A percentile compares a stretch with the other conserved stretches of the same genome.
phyloP scores from a whole-genome alignment of 2,797 vertebrate species.

The Anguilla marmorata region DNA sequence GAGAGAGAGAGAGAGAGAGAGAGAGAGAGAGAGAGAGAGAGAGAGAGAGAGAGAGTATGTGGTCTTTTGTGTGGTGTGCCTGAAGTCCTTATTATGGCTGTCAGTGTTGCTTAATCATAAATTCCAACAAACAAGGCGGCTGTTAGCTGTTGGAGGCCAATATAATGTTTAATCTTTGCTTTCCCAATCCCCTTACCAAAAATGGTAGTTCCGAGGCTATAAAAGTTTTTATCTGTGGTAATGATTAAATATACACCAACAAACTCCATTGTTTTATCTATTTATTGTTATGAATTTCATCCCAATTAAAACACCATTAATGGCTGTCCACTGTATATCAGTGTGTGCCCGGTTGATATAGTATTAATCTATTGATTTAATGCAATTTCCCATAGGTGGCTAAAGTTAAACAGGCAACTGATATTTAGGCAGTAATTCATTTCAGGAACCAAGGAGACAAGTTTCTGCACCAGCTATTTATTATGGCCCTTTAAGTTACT shows the following conservation, averaged over 20 bases:
- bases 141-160: background rate
- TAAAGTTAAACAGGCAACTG: background rate
- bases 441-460: background rate
- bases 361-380: background rate
- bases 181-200: background rate
- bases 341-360: background rate
- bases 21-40: too few species aligned
- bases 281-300: slow-evolving; percentile 2
- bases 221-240: background rate
- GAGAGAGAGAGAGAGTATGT: background rate
- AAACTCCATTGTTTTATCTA: background rate
- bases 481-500: background rate
- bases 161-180: slow-evolving; percentile 8
- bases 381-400: background rate
- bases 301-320: background rate
- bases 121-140: background rate
- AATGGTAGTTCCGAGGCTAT: background rate
- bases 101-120: background rate
- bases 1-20: too few species aligned
- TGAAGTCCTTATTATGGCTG: background rate
- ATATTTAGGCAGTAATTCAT: background rate
- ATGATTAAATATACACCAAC: background rate
- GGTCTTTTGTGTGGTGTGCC: background rate
- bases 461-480: background rate
- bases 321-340: background rate